Evolutionary conservation across 2,888 invertebrate species (phyloP).

Genomic region (Drosophila acutilabella): DNA sequence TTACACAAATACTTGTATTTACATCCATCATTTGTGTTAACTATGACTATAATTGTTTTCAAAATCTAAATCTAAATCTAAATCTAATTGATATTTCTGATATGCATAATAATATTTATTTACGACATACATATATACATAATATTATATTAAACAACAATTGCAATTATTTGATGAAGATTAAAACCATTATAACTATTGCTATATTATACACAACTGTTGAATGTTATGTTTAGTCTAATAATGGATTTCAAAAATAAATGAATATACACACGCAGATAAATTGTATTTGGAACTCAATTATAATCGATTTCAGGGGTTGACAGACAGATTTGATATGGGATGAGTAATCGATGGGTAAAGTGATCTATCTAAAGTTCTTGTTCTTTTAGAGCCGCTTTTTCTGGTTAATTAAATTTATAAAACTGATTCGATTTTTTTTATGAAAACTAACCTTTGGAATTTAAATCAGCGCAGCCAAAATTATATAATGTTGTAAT

Average conservation of each 20-base stretch:
- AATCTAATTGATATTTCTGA: constrained; percentile 51
- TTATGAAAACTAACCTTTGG: neutral
- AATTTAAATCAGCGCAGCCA: neutral
- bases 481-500: neutral
- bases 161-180: constrained; percentile 46
- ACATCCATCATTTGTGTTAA: constrained; percentile 75
- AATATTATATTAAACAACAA: constrained; percentile 27
- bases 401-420: no score
- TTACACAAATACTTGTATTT: constrained; percentile 38
- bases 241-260: constrained; percentile 77
- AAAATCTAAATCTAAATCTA: constrained; percentile 49
- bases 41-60: constrained; percentile 80
- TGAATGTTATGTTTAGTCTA: constrained; percentile 82
- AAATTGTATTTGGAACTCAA: neutral
- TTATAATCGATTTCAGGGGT: no score
- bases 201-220: constrained; percentile 82
- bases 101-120: constrained; percentile 66
- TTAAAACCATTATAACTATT: constrained; percentile 63
- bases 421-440: no score
- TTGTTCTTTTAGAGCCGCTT: no score
- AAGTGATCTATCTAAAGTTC: no score
- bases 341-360: no score
- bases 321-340: no score
- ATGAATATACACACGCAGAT: constrained; percentile 65
- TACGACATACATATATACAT: constrained; percentile 39